Conservation (phyloP, 2,888 invertebrate genomes). For the Ichneumoninae sp. region DNA sequence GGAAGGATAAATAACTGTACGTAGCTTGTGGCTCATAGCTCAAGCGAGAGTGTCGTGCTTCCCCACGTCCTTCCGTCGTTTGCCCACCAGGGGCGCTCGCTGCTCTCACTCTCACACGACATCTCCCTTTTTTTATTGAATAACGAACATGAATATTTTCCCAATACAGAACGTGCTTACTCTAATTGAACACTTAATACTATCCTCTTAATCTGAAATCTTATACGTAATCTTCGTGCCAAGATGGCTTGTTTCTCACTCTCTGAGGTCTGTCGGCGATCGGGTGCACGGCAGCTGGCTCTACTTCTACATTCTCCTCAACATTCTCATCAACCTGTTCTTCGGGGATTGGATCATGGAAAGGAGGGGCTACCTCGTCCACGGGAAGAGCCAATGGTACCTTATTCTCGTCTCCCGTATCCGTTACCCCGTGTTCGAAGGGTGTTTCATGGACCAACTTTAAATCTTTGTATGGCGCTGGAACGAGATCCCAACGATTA, state of each 20-base stretch:
- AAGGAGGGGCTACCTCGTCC: too few species aligned
- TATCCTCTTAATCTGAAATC: neutral
- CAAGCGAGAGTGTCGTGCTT: too few species aligned
- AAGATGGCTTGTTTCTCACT: neutral
- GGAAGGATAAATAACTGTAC: too few species aligned
- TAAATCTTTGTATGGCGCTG: constrained; percentile 14
- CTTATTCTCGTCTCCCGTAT: too few species aligned
- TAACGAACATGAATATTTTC: neutral
- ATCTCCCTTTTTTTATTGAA: neutral
- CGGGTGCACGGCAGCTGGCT: neutral
- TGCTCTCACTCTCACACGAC: neutral
- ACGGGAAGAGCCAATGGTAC: too few species aligned
- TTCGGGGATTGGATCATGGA: too few species aligned
- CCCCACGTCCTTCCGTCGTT: too few species aligned
- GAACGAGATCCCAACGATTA: constrained; percentile 38
- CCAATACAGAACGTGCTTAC: neutral
- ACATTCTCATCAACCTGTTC: too few species aligned
- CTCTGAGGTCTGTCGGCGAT: neutral
- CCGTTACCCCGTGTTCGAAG: neutral
- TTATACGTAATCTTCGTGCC: neutral
- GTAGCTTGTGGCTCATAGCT: too few species aligned
- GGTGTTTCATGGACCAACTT: neutral
- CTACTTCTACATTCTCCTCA: neutral
- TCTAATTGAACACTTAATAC: neutral
- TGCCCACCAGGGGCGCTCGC: too few species aligned